Base-by-base conservation (phyloP, 1,140 invertebrate species). In the Melitaea cinxia region DNA sequence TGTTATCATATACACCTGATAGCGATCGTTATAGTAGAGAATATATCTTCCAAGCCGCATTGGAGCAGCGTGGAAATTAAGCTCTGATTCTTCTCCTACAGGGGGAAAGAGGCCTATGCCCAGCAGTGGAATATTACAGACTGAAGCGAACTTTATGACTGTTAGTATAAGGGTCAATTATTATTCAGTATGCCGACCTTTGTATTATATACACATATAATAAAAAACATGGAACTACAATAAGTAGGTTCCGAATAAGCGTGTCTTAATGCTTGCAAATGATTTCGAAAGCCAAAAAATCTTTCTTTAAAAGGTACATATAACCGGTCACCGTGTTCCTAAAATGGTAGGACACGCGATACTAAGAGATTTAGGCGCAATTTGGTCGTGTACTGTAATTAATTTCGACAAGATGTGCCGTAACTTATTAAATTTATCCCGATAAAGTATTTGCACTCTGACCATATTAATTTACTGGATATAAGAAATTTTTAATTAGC, bases 281-380 rank as follows among this genome's bases (percentile, higher is more conserved):
- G 71, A 77, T 85, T 84, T 83, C 81, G 84, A 87, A 83, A 87
- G 81, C 75, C 79, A 74, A 83, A 82, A 81, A 80, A 71, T 68
- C 65, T 65, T 65, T 75, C 78, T 82, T 62, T 67, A 78, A 72
- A 82, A 82, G 77, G 80, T 56, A n/a, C n/a, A n/a, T n/a, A 42
- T 23, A 72, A 82, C 78, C 75, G 77, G 82, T 78, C 75, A 65
- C 63, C 71, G 35, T 19, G 42, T 52, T 55, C 72, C 73, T 69
- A 65, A 82, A 74, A 85, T 75, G 82, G 79, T 45, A 70, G 64
- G 72, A 82, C 72, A 56, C 61, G 73, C 64, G 74, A 75, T 70
- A 72, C 74, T 73, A 71, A 74, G 69, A 73, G 69, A 74, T 82
- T 80, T 77, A 82, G 77, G 78, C 79, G 75, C 75, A 82, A 82